Evolutionary conservation across 1,140 invertebrate genomes (phyloP), one percentile per base, ranked within the genome.

Genomic region (Andricus grossulariae): DNA sequence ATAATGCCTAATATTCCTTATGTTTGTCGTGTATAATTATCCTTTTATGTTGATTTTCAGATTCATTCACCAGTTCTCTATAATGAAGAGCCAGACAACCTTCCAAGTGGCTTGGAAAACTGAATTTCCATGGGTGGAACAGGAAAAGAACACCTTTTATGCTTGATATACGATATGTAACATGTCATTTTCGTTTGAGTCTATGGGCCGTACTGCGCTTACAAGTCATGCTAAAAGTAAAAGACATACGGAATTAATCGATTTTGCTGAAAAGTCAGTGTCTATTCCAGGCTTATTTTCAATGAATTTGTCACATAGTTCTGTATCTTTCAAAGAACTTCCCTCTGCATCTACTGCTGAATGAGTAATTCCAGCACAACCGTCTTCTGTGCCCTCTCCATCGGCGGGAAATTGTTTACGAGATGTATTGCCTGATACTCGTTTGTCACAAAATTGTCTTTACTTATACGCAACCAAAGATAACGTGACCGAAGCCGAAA

Each of bases 371-470:
- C 6, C 7, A 55, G 54, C 32, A 6, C 32, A 55, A 55, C 18
- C 54, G 21, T 19, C 54, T 10, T 2, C 12, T 55, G 21, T 19
- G 11, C 19, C 54, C n/a, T 5, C 21, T 55, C 19, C 54, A 21
- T 55, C 54, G 21, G n/a, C 21, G 6, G 54, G 21, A 55, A 19
- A 19, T 55, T 55, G 18, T 21, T 19, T 8, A 55, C 18, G 19
- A 55, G 18, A 55, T 55, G 12, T 8, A 19, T 6, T 19, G 21
- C 6, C 19, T 19, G 18, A n/a, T 55, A 55, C 54, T 55, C 54
- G 54, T 16, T 60, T 78, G 55, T n/a, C 19, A n/a, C 50, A 72
- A 16, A 55, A 55, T 12, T 21, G 19, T 1, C 54, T 55, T 21
- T n/a, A 55, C 21, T 55, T 19, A 19, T 55, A 55, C 21, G 18